Evolutionary conservation across 2,888 invertebrate species (phyloP).

Genomic region (Boloria selene): DNA sequence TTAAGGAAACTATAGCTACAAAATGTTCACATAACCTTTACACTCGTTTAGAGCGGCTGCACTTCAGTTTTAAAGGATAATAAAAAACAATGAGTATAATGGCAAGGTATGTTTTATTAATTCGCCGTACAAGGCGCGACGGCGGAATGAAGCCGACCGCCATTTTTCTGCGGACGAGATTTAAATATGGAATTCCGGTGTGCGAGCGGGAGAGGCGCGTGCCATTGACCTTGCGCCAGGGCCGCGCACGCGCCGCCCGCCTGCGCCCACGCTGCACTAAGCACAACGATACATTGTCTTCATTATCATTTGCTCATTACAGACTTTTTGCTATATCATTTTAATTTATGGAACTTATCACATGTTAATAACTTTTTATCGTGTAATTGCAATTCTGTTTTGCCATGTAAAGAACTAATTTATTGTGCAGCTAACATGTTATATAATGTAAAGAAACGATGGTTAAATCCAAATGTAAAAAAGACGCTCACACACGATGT

Average conservation of each 20-base stretch:
- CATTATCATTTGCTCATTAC: slow-evolving; percentile 27
- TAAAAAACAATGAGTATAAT: slow-evolving; percentile 74
- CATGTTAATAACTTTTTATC: slow-evolving; percentile 21
- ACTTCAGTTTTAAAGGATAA: slow-evolving; percentile 68
- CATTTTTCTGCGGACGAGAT: slow-evolving; percentile 83
- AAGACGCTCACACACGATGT: slow-evolving; percentile 5
- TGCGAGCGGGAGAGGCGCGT: slow-evolving; percentile 80
- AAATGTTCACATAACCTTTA: background rate
- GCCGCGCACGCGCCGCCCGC: slow-evolving; percentile 72
- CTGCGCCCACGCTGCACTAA: slow-evolving; percentile 48
- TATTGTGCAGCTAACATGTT: background rate
- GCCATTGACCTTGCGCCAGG: slow-evolving; percentile 81
- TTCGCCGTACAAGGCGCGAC: slow-evolving; percentile 73
- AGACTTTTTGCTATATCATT: slow-evolving; percentile 19
- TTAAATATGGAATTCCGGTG: slow-evolving; percentile 83
- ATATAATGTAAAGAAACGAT: background rate
- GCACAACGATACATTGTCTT: slow-evolving; percentile 31
- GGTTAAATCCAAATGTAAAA: background rate
- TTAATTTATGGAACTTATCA: slow-evolving; percentile 14
- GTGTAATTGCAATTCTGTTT: background rate
- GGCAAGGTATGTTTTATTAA: slow-evolving; percentile 78
- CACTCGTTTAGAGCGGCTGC: slow-evolving; percentile 37
- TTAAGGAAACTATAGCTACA: background rate
- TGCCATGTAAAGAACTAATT: background rate
- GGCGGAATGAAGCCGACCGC: slow-evolving; percentile 76